phyloP scores from a whole-genome alignment of 2,113 vertebrate species.

The Pipa parva region DNA sequence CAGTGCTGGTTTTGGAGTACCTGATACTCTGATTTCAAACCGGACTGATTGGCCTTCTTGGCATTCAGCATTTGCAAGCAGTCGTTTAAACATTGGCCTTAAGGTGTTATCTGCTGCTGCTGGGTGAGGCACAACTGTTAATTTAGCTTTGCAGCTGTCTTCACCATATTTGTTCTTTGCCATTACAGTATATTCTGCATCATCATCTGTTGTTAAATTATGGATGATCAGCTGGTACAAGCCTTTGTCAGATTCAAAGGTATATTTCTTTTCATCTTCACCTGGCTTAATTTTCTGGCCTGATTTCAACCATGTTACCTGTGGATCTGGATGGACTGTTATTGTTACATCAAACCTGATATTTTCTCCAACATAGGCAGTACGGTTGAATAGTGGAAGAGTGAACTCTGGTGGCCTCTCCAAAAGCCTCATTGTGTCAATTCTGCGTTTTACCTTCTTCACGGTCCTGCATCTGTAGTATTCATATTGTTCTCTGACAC shows the following conservation, averaged over 20 bases:
- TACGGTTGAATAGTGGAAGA: constrained; percentile 84
- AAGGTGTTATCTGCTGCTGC: constrained; percentile 84
- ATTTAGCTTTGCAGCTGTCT: constrained; percentile 92
- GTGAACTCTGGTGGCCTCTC: constrained; percentile 96
- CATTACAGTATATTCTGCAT: constrained; percentile 87
- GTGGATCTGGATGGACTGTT: constrained; percentile 95
- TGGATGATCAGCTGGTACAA: constrained; percentile 89
- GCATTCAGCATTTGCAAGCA: constrained; percentile 91
- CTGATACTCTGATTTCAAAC: constrained; percentile 95
- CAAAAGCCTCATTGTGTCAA: constrained; percentile 86
- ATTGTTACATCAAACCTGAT: constrained; percentile 91
- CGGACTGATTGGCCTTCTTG: constrained; percentile 86
- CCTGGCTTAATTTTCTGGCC: constrained; percentile 92
- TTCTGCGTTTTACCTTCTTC: constrained; percentile 85
- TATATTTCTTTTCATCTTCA: constrained; percentile 88
- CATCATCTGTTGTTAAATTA: constrained; percentile 77
- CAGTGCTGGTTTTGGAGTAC: constrained; percentile 73
- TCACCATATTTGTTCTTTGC: constrained; percentile 91
- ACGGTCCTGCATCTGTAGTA: constrained; percentile 82
- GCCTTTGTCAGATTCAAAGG: constrained; percentile 88
- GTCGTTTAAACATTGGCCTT: constrained; percentile 97
- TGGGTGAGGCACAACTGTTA: constrained; percentile 82
- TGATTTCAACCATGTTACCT: constrained; percentile 90
- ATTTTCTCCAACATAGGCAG: constrained; percentile 84
- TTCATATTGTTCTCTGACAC: constrained; percentile 82